phyloP scores from a whole-genome alignment of 1,140 invertebrate species.

The Drosophila oshimai region DNA sequence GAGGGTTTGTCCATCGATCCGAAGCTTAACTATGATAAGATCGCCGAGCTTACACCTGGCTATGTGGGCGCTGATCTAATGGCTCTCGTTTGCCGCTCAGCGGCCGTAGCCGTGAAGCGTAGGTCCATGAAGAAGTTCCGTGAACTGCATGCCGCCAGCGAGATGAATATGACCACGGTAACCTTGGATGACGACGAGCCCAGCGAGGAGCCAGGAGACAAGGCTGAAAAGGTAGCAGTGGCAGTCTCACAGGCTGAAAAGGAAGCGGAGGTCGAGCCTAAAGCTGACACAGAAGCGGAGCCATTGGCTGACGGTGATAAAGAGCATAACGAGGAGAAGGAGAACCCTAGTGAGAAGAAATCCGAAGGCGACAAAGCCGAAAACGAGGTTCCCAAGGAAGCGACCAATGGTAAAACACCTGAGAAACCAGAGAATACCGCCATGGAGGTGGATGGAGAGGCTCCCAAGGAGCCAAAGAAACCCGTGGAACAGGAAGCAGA shows the following conservation, averaged over 20 bases:
- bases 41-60: constrained; percentile 95
- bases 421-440: constrained; percentile 12
- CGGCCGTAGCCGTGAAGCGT: constrained; percentile 91
- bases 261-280: neutral
- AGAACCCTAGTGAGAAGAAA: neutral
- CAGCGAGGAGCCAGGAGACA: constrained; percentile 20
- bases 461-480: neutral
- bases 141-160: constrained; percentile 59
- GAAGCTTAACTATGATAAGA: constrained; percentile 87
- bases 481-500: neutral
- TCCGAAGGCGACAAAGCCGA: neutral
- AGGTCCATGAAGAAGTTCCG: constrained; percentile 71
- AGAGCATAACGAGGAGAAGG: neutral
- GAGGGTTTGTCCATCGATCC: constrained; percentile 88
- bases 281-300: constrained; percentile 2
- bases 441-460: constrained; percentile 46
- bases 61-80: constrained; percentile 98
- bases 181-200: constrained; percentile 72
- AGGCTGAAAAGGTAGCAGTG: neutral
- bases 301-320: neutral
- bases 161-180: constrained; percentile 72
- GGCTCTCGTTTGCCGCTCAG: constrained; percentile 93
- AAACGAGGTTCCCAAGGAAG: neutral
- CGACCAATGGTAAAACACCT: constrained; percentile 37
- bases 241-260: neutral